Conservation (phyloP, 2,888 invertebrate species). For the Cephus runcator region DNA sequence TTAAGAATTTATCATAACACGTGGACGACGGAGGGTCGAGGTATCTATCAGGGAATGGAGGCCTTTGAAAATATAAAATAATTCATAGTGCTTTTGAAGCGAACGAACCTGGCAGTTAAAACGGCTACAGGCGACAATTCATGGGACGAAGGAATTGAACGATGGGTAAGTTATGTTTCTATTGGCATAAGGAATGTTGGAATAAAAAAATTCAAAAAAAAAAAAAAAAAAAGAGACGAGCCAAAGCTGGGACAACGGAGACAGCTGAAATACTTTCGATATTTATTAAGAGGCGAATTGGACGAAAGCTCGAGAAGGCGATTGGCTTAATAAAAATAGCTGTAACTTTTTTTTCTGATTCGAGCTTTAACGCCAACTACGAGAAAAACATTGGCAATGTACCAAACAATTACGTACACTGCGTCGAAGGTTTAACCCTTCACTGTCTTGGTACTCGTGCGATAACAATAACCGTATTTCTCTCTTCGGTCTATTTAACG, state of each 20-base stretch:
- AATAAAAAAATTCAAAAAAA: neutral
- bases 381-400: constrained; percentile 21
- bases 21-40: too few species aligned
- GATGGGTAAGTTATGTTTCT: too few species aligned
- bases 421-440: constrained; percentile 13
- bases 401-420: constrained; percentile 19
- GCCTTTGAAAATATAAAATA: too few species aligned
- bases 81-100: too few species aligned
- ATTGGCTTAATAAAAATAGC: constrained; percentile 18
- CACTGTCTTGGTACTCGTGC: neutral
- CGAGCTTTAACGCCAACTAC: constrained; percentile 18
- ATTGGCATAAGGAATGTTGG: too few species aligned
- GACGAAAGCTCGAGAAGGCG: constrained; percentile 14
- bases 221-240: neutral
- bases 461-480: neutral
- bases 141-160: too few species aligned
- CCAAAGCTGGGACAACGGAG: neutral
- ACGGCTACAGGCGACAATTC: too few species aligned
- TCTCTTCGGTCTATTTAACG: neutral
- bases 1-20: too few species aligned
- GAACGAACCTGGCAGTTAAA: too few species aligned
- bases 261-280: neutral
- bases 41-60: too few species aligned
- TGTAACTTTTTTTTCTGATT: neutral
- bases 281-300: neutral